Conservation (phyloP, 2,113 vertebrate species). For the Girardinichthys multiradiatus region DNA sequence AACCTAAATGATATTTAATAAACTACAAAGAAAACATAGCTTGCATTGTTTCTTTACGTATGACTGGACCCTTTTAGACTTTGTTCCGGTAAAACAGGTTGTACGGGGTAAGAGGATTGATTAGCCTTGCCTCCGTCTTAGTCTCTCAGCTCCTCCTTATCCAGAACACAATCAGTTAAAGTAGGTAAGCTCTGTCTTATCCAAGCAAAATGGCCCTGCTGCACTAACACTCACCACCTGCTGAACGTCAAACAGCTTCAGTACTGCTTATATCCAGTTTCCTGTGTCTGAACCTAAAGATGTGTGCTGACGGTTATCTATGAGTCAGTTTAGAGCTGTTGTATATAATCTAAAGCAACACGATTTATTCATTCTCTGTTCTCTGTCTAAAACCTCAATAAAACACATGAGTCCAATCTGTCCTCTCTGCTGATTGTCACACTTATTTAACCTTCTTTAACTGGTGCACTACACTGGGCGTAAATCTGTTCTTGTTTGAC, state of each 20-base stretch:
- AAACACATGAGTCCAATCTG: not conserved
- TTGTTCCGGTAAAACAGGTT: slow-evolving; percentile 77
- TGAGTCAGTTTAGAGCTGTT: not conserved
- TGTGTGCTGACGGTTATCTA: not conserved
- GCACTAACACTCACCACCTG: slow-evolving; percentile 54
- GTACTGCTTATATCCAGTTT: not conserved
- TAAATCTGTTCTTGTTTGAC: slow-evolving; percentile 28
- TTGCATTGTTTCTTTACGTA: not conserved
- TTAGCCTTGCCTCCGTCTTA: slow-evolving; percentile 80
- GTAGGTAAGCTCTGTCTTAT: slow-evolving; percentile 81
- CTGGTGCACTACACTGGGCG: slow-evolving; percentile 26
- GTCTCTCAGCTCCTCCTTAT: slow-evolving; percentile 79
- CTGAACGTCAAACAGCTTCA: slow-evolving; percentile 32
- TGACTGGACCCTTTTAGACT: slow-evolving; percentile 27
- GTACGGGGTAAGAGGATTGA: slow-evolving; percentile 84
- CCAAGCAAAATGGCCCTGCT: slow-evolving; percentile 74
- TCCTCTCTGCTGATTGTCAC: not conserved
- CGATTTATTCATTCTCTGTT: not conserved
- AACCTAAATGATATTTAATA: not conserved
- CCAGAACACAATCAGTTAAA: slow-evolving; percentile 85
- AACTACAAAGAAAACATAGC: not conserved
- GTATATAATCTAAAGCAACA: not conserved
- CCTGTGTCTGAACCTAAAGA: not conserved
- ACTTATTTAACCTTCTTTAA: slow-evolving; percentile 37
- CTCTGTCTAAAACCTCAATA: not conserved